phyloP scores from a whole-genome alignment of 1,140 invertebrate genomes.

The Acromyrmex echinatior region DNA sequence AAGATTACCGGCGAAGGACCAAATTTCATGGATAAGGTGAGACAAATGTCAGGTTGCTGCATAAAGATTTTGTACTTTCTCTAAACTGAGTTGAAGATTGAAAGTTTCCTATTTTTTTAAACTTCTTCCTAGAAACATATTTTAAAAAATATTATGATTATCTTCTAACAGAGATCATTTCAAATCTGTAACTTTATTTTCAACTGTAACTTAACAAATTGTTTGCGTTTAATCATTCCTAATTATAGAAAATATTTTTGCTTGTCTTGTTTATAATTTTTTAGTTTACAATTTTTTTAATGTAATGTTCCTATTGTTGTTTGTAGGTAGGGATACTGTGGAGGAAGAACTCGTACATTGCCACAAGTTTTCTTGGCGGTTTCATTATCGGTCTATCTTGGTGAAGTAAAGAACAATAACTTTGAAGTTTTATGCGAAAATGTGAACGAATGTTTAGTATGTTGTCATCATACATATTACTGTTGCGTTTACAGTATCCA shows the following conservation, averaged over 20 bases:
- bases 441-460: conserved; percentile 40
- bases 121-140: neutral
- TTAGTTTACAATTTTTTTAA: neutral
- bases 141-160: conserved; percentile 41
- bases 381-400: conserved; percentile 94
- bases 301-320: conserved; percentile 74
- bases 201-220: neutral
- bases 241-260: conserved; percentile 23
- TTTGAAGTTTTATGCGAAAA: conserved; percentile 63
- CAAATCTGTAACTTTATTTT: conserved; percentile 35
- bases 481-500: conserved; percentile 15
- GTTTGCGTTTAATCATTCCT: neutral
- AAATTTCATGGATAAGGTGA: conserved; percentile 93
- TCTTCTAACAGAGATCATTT: conserved; percentile 10
- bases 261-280: conserved; percentile 17
- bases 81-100: conserved; percentile 21
- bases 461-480: conserved; percentile 27
- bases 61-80: neutral
- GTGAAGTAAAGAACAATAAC: conserved; percentile 74
- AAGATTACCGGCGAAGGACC: conserved; percentile 91
- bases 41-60: neutral
- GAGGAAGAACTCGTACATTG: conserved; percentile 92
- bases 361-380: conserved; percentile 94
- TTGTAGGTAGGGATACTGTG: conserved; percentile 92
- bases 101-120: conserved; percentile 39